Percentiles rank a stretch among this genome's conserved stretches.
phyloP scores from a whole-genome alignment of 2,113 vertebrate genomes.

The Sceloporus undulatus region DNA sequence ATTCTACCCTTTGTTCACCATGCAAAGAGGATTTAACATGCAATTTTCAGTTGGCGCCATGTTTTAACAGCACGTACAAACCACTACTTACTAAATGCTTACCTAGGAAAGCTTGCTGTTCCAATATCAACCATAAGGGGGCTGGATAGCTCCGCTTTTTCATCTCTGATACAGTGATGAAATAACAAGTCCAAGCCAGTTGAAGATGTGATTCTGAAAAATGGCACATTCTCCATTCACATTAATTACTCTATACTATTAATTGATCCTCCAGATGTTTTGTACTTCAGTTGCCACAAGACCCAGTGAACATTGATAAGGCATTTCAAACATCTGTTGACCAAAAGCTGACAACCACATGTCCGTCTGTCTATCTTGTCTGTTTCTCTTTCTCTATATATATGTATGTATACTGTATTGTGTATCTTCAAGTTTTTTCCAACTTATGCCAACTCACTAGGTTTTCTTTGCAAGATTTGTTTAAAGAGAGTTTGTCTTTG shows the following conservation, averaged over 20 bases:
- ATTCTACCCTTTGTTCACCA: neutral
- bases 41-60: neutral
- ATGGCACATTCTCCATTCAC: too few species aligned
- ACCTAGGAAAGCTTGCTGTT: neutral
- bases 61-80: neutral
- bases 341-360: too few species aligned
- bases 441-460: too few species aligned
- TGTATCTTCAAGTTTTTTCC: too few species aligned
- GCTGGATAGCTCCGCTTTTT: neutral
- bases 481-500: too few species aligned
- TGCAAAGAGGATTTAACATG: neutral
- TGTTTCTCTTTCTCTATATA: too few species aligned
- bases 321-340: too few species aligned
- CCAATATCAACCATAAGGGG: neutral
- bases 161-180: neutral
- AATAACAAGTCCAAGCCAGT: neutral
- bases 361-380: too few species aligned
- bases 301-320: neutral
- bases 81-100: neutral
- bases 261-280: too few species aligned
- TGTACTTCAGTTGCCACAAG: neutral
- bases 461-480: too few species aligned
- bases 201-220: neutral
- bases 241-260: too few species aligned
- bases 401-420: too few species aligned